Evolutionary conservation across 37 sponge, comb jelly and placozoan species (phyloP), one percentile per base, ranked within the genome.

Genomic region (Ianthella basta): DNA sequence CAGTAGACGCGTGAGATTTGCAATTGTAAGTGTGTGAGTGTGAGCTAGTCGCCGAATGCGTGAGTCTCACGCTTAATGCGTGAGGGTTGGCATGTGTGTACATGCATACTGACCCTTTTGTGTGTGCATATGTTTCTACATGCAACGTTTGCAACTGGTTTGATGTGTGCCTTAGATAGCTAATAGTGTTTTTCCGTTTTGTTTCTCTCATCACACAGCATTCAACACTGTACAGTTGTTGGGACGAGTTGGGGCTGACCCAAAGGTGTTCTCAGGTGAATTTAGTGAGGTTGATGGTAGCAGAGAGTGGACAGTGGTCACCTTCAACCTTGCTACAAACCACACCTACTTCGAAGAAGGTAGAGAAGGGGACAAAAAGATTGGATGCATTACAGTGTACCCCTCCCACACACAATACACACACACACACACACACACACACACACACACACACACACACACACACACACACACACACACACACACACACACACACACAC

Each of bases 401-500:
- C 15, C 18, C 16, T 56, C 16, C 16, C 15, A 18, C 18, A 56
- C n/a, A n/a, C n/a, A n/a, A n/a, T n/a, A n/a, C n/a, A n/a, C n/a
- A n/a, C n/a, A n/a, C n/a, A n/a, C 18, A 15, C 23, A 64, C 27
- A 30, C 20, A 64, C 23, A 64, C 20, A 64, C 66, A 64, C 66
- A 8, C 59, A 56, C 66, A 64, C 66, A 21, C 66, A 30, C 66
- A 21, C 23, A 64, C 23, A 64, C 23, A 64, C 66, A 64, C 66
- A 64, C 66, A 21, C 23, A 16, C 66, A 64, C 66, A 64, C 66
- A 64, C 66, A 20, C 66, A 64, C 66, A 64, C 14, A 64, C 66
- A 64, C 66, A 64, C 14, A 64, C 66, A 64, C 66, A 64, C 66
- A 64, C 66, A 64, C 66, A 64, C 35, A 69, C 70, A 69, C 70